phyloP scores from a whole-genome alignment of 2,888 invertebrate genomes.

The Eupelmus urozonus region DNA sequence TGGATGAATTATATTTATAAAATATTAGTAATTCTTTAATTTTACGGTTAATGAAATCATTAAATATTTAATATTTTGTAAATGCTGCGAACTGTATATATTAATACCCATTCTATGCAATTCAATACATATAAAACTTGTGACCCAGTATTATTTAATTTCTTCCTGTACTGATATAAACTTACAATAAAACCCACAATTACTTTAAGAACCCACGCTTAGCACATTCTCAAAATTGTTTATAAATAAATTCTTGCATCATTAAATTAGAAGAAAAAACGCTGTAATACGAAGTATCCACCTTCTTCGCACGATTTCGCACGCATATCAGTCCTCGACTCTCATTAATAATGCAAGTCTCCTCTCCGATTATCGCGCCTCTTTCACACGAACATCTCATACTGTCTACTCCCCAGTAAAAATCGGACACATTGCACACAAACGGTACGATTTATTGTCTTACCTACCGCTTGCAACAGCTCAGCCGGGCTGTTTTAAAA shows the following conservation, averaged over 20 bases:
- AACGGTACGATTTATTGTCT: constrained; percentile 12
- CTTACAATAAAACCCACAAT: neutral
- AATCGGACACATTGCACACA: neutral
- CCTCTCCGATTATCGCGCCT: neutral
- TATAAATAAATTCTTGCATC: neutral
- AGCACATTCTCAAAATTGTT: constrained; percentile 32
- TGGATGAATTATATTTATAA: too few relatives aligned
- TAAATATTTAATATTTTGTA: too few relatives aligned
- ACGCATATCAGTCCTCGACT: constrained; percentile 14
- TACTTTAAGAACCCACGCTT: neutral
- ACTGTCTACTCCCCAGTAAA: neutral
- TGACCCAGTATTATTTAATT: neutral
- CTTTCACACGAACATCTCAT: neutral
- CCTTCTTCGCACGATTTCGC: constrained; percentile 2
- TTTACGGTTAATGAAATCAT: too few relatives aligned
- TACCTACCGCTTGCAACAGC: constrained; percentile 27
- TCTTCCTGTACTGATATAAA: neutral
- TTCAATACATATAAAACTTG: neutral
- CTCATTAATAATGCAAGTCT: neutral
- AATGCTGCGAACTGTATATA: too few relatives aligned
- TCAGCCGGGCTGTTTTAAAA: neutral
- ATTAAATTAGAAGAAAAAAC: neutral
- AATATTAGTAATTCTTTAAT: too few relatives aligned
- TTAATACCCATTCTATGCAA: neutral
- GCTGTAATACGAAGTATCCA: neutral